phyloP scores from a whole-genome alignment of 1,140 invertebrate genomes.

The Tetragonula clypearis region DNA sequence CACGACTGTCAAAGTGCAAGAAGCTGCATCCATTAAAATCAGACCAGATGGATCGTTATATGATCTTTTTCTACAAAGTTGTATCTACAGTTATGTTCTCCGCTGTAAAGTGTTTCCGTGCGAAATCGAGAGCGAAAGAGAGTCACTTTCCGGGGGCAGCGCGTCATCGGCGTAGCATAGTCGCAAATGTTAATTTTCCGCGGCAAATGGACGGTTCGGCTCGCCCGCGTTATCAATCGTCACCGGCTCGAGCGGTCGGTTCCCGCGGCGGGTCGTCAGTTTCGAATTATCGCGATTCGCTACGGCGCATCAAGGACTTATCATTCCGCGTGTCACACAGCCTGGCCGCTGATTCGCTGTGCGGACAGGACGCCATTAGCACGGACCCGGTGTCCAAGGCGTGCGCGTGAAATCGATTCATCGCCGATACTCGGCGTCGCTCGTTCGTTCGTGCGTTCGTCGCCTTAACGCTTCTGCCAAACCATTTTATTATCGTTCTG shows the following conservation, averaged over 20 bases:
- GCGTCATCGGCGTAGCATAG: background rate
- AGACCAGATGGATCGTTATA: too few species aligned
- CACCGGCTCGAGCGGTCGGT: slow-evolving; percentile 12
- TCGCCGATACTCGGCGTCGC: slow-evolving; percentile 20
- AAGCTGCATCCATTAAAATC: too few species aligned
- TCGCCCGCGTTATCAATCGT: slow-evolving; percentile 29
- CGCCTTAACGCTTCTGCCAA: background rate
- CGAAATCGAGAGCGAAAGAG: too few species aligned
- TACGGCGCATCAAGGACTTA: slow-evolving; percentile 44
- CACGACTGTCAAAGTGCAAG: too few species aligned
- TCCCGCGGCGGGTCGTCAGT: slow-evolving; percentile 30
- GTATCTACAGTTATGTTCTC: too few species aligned
- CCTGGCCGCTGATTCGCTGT: background rate
- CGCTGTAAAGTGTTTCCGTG: too few species aligned
- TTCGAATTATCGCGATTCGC: slow-evolving; percentile 59
- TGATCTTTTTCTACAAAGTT: too few species aligned
- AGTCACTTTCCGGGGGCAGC: too few species aligned
- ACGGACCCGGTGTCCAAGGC: background rate
- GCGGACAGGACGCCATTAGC: slow-evolving; percentile 18
- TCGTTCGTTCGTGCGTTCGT: too few species aligned
- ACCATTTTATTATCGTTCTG: background rate
- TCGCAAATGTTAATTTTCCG: slow-evolving; percentile 14
- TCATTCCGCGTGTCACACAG: slow-evolving; percentile 47
- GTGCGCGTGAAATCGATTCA: slow-evolving; percentile 52
- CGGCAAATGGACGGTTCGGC: slow-evolving; percentile 12